phyloP scores from a whole-genome alignment of 2,888 invertebrate species.

The Caenorhabditis sp. region DNA sequence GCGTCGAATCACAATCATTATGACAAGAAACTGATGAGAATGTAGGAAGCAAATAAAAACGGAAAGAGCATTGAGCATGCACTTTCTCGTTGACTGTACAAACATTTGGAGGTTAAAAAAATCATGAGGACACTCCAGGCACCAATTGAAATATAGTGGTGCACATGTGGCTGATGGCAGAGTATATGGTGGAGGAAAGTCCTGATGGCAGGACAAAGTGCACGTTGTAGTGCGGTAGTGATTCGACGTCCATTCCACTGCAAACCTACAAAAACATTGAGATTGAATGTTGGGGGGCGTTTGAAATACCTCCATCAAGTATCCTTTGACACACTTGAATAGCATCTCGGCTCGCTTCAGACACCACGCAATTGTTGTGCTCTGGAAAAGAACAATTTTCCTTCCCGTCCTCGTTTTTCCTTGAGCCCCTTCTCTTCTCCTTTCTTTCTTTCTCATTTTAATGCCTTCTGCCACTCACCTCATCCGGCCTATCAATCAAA shows the following conservation, averaged over 20 bases:
- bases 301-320: conserved; percentile 89
- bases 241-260: conserved; percentile 60
- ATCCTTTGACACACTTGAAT: conserved; percentile 99
- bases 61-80: conserved; percentile 25
- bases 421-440: neutral
- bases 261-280: conserved; percentile 71
- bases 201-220: conserved; percentile 92
- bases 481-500: conserved; percentile 94
- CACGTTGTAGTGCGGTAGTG: conserved; percentile 88
- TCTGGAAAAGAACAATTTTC: conserved; percentile 82
- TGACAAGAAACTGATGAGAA: conserved; percentile 37
- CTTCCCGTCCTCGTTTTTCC: too few relatives aligned
- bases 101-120: conserved; percentile 28
- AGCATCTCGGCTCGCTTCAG: conserved; percentile 95
- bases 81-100: conserved; percentile 33
- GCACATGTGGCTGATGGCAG: conserved; percentile 89
- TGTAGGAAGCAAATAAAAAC: conserved; percentile 37
- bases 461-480: conserved; percentile 86
- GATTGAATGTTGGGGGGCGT: too few relatives aligned
- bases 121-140: conserved; percentile 66
- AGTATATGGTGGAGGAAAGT: conserved; percentile 86
- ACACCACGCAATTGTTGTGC: conserved; percentile 96
- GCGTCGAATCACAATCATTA: conserved; percentile 40
- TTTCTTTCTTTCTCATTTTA: neutral
- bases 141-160: conserved; percentile 89